Conservation (phyloP, 2,113 vertebrate species). For the human region DNA sequence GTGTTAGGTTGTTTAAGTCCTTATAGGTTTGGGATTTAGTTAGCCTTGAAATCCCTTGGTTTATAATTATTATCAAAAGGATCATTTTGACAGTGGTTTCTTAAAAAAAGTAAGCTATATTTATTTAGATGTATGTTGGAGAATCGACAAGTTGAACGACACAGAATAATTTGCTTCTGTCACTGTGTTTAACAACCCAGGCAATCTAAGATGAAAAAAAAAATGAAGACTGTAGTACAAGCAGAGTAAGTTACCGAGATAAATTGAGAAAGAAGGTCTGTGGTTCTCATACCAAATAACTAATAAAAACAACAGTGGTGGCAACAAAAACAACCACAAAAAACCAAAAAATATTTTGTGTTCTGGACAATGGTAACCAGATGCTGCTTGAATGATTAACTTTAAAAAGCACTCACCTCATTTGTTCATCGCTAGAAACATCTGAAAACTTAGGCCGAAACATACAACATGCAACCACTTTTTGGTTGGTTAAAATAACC, state of each 20-base stretch:
- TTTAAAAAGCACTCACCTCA: conserved; percentile 36
- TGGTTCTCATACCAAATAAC: background rate
- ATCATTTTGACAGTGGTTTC: conserved; percentile 23
- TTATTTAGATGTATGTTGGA: conserved; percentile 44
- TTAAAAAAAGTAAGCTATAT: conserved; percentile 42
- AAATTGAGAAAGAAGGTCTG: conserved; percentile 41
- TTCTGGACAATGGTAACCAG: conserved; percentile 9
- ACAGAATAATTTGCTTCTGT: conserved; percentile 44
- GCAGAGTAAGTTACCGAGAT: conserved; percentile 51
- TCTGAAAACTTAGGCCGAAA: conserved; percentile 60
- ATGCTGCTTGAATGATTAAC: background rate
- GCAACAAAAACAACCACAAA: conserved; percentile 69
- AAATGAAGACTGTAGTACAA: conserved; percentile 10
- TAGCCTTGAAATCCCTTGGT: conserved; percentile 23
- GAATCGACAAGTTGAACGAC: conserved; percentile 60
- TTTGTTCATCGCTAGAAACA: conserved; percentile 58
- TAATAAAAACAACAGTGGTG: conserved; percentile 60
- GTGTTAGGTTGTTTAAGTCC: conserved; percentile 45
- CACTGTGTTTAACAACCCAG: conserved; percentile 26
- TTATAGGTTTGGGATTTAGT: conserved; percentile 71
- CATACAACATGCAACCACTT: background rate
- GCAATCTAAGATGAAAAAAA: conserved; percentile 14
- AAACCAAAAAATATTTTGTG: conserved; percentile 19
- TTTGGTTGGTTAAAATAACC: conserved; percentile 14
- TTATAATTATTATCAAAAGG: conserved; percentile 67